Evolutionary conservation across 2,797 vertebrate genomes (phyloP).

Genomic region (Geotrypetes seraphini): DNA sequence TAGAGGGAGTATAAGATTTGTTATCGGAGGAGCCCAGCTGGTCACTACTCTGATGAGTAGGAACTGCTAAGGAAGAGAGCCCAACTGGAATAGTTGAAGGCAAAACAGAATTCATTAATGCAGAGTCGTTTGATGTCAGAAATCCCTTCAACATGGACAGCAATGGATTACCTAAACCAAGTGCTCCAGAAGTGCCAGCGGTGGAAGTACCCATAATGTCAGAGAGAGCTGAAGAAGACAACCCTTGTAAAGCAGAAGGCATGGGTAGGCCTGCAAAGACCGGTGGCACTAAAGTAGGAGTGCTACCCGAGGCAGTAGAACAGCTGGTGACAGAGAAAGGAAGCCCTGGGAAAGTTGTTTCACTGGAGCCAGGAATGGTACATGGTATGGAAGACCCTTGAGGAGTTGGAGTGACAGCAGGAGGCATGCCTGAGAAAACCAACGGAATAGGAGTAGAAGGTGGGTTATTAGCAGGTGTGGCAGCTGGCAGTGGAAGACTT

Average conservation of each 20-base stretch:
- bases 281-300: constrained; percentile 43
- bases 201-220: constrained; percentile 47
- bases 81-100: constrained; percentile 50
- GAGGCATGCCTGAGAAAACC: constrained; percentile 77
- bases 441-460: constrained; percentile 45
- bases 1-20: constrained; percentile 75
- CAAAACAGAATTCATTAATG: constrained; percentile 52
- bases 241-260: constrained; percentile 50
- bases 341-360: constrained; percentile 46
- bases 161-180: constrained; percentile 52
- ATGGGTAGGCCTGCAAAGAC: constrained; percentile 51
- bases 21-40: constrained; percentile 56
- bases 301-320: constrained; percentile 33
- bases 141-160: constrained; percentile 66
- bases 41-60: constrained; percentile 41
- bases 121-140: constrained; percentile 57
- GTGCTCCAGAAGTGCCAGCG: constrained; percentile 47
- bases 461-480: constrained; percentile 40
- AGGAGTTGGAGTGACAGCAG: constrained; percentile 44
- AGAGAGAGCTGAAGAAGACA: constrained; percentile 38
- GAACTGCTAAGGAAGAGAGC: constrained; percentile 54
- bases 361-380: constrained; percentile 53
- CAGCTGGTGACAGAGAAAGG: constrained; percentile 61
- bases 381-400: constrained; percentile 50
- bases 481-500: constrained; percentile 56